Percentiles rank a stretch among this genome's conserved stretches.
Evolutionary conservation across 2,888 invertebrate species (phyloP).

Genomic region (Ochropacha duplaris): DNA sequence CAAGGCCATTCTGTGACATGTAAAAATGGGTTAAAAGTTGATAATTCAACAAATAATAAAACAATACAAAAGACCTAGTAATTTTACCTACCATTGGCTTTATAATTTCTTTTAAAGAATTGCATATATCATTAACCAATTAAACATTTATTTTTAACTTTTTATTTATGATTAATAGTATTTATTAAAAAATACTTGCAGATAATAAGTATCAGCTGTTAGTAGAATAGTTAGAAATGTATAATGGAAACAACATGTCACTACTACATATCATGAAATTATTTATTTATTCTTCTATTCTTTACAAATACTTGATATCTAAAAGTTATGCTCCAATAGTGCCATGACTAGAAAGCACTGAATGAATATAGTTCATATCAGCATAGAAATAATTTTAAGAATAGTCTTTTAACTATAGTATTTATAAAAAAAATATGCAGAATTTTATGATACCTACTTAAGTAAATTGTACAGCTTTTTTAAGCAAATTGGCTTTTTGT

Average conservation of each 20-base stretch:
- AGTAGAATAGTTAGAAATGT: slow-evolving; percentile 28
- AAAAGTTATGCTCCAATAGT: slow-evolving; percentile 49
- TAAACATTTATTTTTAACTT: not conserved
- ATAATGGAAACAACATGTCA: slow-evolving; percentile 57
- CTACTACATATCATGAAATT: slow-evolving; percentile 57
- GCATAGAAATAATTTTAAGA: slow-evolving; percentile 8
- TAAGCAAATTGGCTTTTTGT: slow-evolving; percentile 47
- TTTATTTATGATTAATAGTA: slow-evolving; percentile 2
- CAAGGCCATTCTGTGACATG: not conserved
- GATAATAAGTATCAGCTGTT: slow-evolving; percentile 24
- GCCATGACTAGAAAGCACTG: slow-evolving; percentile 53
- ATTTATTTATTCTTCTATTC: slow-evolving; percentile 18
- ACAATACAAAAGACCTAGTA: not conserved
- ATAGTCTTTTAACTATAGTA: slow-evolving; percentile 24
- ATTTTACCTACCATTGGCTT: not conserved
- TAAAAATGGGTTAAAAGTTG: not conserved
- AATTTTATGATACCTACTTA: slow-evolving; percentile 3
- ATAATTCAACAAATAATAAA: not conserved
- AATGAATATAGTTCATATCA: slow-evolving; percentile 24
- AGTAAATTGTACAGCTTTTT: slow-evolving; percentile 47
- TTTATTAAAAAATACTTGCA: slow-evolving; percentile 14
- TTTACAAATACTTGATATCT: slow-evolving; percentile 8
- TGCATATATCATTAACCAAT: not conserved
- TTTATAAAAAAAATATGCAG: not conserved
- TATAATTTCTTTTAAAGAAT: not conserved